Percentiles rank a stretch among this genome's conserved stretches.
phyloP scores from a whole-genome alignment of 92 coral and sea anemone species.

The Parazoanthus atlanticus region DNA sequence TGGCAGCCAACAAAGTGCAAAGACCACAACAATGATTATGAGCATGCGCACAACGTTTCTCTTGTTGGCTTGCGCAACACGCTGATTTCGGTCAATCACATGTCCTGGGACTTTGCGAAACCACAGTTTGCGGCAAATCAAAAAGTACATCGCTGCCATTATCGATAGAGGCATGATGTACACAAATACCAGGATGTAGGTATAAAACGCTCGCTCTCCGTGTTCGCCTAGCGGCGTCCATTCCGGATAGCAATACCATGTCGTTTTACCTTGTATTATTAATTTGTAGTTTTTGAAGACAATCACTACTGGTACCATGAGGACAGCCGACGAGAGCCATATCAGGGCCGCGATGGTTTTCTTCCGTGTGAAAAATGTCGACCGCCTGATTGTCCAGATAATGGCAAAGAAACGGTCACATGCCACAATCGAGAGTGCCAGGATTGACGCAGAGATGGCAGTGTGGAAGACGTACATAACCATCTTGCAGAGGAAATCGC shows the following conservation, averaged over 20 bases:
- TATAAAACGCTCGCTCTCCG: neutral
- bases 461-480: slow-evolving; percentile 17
- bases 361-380: slow-evolving; percentile 30
- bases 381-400: slow-evolving; percentile 19
- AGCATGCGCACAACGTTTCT: slow-evolving; percentile 41
- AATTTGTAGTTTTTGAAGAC: slow-evolving; percentile 1
- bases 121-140: slow-evolving; percentile 42
- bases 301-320: slow-evolving; percentile 20
- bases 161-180: neutral
- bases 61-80: slow-evolving; percentile 39
- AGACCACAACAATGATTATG: slow-evolving; percentile 20
- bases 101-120: slow-evolving; percentile 42
- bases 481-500: slow-evolving; percentile 25
- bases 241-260: slow-evolving; percentile 1
- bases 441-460: slow-evolving; percentile 32
- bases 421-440: slow-evolving; percentile 29
- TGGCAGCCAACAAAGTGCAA: slow-evolving; percentile 45
- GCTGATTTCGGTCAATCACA: slow-evolving; percentile 33
- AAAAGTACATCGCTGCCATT: slow-evolving; percentile 14
- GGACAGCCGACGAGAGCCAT: slow-evolving; percentile 26
- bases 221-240: slow-evolving; percentile 4
- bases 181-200: slow-evolving; percentile 4
- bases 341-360: slow-evolving; percentile 20
- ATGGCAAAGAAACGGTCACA: slow-evolving; percentile 40
- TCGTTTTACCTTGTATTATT: neutral